Base-by-base conservation (phyloP, 1,140 invertebrate species). In the Atta texana region DNA sequence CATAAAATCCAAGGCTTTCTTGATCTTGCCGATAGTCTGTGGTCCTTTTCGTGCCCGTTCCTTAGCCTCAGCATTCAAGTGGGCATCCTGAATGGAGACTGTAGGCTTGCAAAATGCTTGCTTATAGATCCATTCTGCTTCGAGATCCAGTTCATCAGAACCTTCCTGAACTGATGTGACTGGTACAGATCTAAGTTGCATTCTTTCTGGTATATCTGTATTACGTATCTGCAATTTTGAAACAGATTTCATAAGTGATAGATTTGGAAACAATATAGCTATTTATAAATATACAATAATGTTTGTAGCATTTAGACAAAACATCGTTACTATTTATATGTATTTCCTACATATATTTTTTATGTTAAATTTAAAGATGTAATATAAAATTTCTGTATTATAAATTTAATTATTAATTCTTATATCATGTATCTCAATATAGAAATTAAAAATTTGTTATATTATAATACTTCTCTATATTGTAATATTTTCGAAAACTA, bases 71-170 rank as follows among this genome's bases (percentile, higher is more conserved):
- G 91, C 91, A n/a, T 94, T 95, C 55, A 96, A 90, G 88, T 96
- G 94, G 0, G 95, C 92, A 85, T 97, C 97, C 95, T 98, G 97
- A 84, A 96, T 96, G 0, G 98, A 98, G 0, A 99, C 97, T 0
- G 97, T 97, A 0, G 97, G 96, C 84, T 97, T 98, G 82, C 97
- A 97, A 95, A 99, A 99, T 0, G 98, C 98, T 92, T 99, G 97
- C 87, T 98, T 98, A 93, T 99, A 99, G 64, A 99, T 99, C 99
- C 99, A 99, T 90, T 99, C 97, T 0, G 99, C 98, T 95, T 99
- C 99, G 78, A 98, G 97, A 61, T 99, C 97, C 3, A 99, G 93
- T 94, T 99, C 99, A 21, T 98, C 97, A 3, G 97, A 98, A 76
- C 97, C 97, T 92, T 98, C 98, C 0, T 97, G 96, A 3, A 98